Percentiles rank a stretch among this genome's conserved stretches.
Conservation (phyloP, 2,797 vertebrate species). For the Hippopotamyrus pictus region DNA sequence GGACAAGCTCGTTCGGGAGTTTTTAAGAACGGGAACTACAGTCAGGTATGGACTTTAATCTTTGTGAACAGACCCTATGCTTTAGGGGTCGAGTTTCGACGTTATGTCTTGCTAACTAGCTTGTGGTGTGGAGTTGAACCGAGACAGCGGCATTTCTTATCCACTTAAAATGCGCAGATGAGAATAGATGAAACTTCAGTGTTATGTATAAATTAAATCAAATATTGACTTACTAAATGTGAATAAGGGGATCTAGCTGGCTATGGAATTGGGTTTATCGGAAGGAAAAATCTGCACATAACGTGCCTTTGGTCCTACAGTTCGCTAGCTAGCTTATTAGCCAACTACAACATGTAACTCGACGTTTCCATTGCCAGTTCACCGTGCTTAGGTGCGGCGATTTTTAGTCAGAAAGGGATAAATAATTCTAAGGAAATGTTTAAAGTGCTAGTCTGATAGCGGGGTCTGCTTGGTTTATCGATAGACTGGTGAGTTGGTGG, state of each 20-base stretch:
- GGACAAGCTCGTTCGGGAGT: conserved; percentile 68
- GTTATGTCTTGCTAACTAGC: not conserved
- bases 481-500: not conserved
- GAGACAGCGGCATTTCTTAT: not conserved
- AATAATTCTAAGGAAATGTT: not conserved
- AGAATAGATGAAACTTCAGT: not conserved
- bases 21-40: conserved; percentile 60
- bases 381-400: not conserved
- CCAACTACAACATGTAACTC: not conserved
- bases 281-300: not conserved
- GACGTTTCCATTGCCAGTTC: not conserved
- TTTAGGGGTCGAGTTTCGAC: not conserved
- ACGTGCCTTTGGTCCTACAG: not conserved
- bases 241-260: not conserved
- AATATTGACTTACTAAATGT: not conserved
- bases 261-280: not conserved
- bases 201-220: not conserved
- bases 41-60: conserved; percentile 59
- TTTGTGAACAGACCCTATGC: conserved; percentile 27
- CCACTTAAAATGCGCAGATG: conserved; percentile 10
- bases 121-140: not conserved
- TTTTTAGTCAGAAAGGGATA: not conserved
- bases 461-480: not conserved
- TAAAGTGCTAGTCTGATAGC: not conserved
- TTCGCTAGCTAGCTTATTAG: conserved; percentile 4